A percentile compares a stretch with the other conserved stretches of the same genome.
Conservation (phyloP, 2,888 invertebrate species). For the Ichneumon xanthorius region DNA sequence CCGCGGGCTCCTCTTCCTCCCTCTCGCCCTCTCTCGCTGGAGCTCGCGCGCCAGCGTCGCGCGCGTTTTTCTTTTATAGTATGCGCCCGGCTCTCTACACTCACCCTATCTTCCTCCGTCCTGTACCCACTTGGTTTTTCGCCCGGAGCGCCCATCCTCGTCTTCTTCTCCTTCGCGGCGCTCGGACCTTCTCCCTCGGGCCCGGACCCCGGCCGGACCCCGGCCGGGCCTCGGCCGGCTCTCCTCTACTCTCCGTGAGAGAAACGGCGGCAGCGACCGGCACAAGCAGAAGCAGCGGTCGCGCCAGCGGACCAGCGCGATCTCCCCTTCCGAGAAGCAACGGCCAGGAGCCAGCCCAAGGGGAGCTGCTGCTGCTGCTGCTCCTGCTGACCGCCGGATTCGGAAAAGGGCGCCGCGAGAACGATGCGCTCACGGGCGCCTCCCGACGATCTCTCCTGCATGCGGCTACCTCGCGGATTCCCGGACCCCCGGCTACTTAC, state of each 20-base stretch:
- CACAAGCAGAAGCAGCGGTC: conserved; percentile 57
- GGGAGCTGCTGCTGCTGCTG: conserved; percentile 36
- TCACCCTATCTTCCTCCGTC: conserved; percentile 54
- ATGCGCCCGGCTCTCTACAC: conserved; percentile 56
- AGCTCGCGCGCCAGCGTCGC: conserved; percentile 53
- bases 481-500: conserved; percentile 70
- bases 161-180: conserved; percentile 53
- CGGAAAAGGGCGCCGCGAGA: conserved; percentile 71
- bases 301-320: conserved; percentile 61
- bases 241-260: conserved; percentile 35
- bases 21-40: conserved; percentile 67
- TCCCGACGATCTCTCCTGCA: conserved; percentile 41
- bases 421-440: conserved; percentile 68
- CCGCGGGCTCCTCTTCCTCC: conserved; percentile 53
- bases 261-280: conserved; percentile 46
- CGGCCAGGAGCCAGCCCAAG: conserved; percentile 49
- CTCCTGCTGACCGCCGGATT: conserved; percentile 52
- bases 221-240: not conserved
- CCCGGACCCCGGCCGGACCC: conserved; percentile 37
- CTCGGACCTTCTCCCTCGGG: conserved; percentile 42
- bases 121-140: conserved; percentile 57
- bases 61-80: conserved; percentile 65
- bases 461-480: conserved; percentile 63
- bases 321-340: conserved; percentile 71
- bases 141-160: conserved; percentile 58